These are phyloP conservation scores for Dermatemys mawii DNA, from an alignment of 2,113 vertebrate species.

Conservation along the genomic window DNA sequence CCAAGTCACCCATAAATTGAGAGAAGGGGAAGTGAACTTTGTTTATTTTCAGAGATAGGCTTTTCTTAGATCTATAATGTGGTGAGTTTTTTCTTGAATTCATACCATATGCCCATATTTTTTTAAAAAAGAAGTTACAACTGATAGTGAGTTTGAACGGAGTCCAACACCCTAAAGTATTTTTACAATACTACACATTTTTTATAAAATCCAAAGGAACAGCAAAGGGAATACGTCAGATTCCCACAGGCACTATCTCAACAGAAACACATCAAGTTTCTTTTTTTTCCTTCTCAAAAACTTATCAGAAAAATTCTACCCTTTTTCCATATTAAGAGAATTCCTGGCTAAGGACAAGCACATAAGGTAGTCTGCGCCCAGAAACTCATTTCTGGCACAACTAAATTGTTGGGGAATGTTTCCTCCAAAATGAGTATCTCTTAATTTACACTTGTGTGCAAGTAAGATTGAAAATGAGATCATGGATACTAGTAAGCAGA, in stretches of 20 bases:
- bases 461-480: not conserved
- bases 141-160: not conserved
- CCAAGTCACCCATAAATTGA: not conserved
- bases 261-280: not conserved
- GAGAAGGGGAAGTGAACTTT: not conserved
- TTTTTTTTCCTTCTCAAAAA: not conserved
- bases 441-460: not conserved
- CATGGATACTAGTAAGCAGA: not conserved
- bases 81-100: not conserved
- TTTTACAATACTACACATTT: fast-evolving
- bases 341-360: not conserved
- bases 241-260: not conserved
- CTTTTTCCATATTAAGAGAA: not conserved
- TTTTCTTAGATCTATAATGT: not conserved
- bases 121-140: not conserved
- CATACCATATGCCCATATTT: not conserved
- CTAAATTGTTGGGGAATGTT: not conserved
- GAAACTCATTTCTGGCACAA: not conserved
- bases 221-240: not conserved
- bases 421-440: not conserved
- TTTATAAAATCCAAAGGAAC: not conserved
- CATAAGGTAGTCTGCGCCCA: not conserved
- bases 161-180: not conserved
- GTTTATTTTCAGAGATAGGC: not conserved
- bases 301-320: not conserved